Percentiles rank a stretch among this genome's conserved stretches.
Evolutionary conservation across 2,888 invertebrate genomes (phyloP).

Genomic region (Gryllus longicercus): DNA sequence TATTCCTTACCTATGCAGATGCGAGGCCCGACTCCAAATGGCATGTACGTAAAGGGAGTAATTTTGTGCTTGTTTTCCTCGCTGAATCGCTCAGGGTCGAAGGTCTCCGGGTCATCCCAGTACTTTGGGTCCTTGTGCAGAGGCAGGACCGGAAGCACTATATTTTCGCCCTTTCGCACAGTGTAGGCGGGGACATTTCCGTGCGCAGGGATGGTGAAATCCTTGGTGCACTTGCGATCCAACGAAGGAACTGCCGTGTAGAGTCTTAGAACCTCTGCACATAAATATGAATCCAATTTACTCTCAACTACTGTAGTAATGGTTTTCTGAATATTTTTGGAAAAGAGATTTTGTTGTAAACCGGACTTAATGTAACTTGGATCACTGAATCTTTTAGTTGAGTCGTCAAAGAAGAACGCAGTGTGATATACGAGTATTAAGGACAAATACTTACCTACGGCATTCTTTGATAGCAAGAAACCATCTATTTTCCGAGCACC

Average conservation of each 20-base stretch:
- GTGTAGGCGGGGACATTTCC: background rate
- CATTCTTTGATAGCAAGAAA: no score
- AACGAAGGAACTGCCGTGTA: background rate
- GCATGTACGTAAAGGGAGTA: conserved; percentile 39
- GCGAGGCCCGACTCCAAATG: conserved; percentile 40
- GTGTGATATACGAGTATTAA: no score
- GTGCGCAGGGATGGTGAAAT: conserved; percentile 11
- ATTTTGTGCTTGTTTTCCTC: conserved; percentile 44
- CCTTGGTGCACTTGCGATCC: conserved; percentile 20
- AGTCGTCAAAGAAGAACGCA: no score
- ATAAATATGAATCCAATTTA: background rate
- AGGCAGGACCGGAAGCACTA: conserved; percentile 42
- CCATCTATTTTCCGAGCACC: no score
- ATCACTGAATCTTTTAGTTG: no score
- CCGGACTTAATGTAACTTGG: no score
- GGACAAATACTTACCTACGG: no score
- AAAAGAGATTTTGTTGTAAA: no score
- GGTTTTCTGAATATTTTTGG: no score
- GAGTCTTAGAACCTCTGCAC: background rate
- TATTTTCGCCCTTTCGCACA: conserved; percentile 35
- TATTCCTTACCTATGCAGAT: conserved; percentile 39
- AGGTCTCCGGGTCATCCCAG: conserved; percentile 49
- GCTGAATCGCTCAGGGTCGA: conserved; percentile 54
- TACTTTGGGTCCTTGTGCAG: conserved; percentile 43
- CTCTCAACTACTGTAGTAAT: background rate